Evolutionary conservation across 2,113 vertebrate genomes (phyloP).

Genomic region (Tursiops truncatus): DNA sequence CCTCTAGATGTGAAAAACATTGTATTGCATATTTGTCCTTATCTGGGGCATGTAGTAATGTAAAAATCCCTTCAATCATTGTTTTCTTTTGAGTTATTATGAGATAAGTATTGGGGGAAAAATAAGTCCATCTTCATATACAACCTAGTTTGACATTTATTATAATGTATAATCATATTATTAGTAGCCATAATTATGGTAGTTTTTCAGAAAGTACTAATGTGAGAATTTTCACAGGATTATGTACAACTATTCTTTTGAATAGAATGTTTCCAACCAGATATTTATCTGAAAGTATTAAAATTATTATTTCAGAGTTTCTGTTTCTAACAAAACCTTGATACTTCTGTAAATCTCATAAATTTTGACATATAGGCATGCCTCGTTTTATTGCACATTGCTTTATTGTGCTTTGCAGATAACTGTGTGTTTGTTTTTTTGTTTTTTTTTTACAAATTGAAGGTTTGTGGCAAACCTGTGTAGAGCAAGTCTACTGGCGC

Average conservation of each 20-base stretch:
- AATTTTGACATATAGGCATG: not conserved
- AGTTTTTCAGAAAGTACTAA: conserved; percentile 43
- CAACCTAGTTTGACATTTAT: conserved; percentile 24
- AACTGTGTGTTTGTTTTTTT: not conserved
- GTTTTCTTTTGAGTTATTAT: conserved; percentile 29
- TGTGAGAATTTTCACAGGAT: not conserved
- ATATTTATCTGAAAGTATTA: conserved; percentile 40
- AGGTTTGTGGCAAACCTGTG: not conserved
- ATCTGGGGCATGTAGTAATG: not conserved
- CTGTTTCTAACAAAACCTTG: not conserved
- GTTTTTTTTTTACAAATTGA: not conserved
- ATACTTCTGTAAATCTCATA: not conserved
- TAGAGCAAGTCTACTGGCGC: not conserved
- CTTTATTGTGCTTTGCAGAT: not conserved
- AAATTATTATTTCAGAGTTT: not conserved
- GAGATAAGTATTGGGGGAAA: not conserved
- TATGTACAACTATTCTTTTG: conserved; percentile 25
- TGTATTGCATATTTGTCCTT: not conserved
- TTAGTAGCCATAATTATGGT: not conserved
- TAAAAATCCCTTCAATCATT: not conserved
- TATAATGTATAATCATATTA: conserved; percentile 30
- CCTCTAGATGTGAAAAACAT: not conserved
- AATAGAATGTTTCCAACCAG: conserved; percentile 32
- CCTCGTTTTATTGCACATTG: not conserved
- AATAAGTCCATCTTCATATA: not conserved